Conservation (phyloP, 1,140 invertebrate species). For the Leguminivora glycinivorella region DNA sequence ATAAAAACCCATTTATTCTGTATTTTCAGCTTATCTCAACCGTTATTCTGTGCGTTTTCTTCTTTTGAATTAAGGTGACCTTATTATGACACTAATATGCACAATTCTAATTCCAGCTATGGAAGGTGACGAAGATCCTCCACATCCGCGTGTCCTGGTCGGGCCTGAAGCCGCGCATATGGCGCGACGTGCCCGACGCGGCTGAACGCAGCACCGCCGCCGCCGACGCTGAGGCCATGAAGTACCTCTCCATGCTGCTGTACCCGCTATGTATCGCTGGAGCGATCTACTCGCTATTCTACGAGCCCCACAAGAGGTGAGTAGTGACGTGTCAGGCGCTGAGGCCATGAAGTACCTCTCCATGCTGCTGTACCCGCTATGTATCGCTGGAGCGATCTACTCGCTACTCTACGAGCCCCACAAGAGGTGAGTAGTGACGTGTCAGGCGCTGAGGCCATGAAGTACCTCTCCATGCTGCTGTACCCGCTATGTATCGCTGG, state of each 20-base stretch:
- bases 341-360: constrained; percentile 55
- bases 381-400: constrained; percentile 92
- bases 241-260: constrained; percentile 93
- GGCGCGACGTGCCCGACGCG: constrained; percentile 74
- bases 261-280: constrained; percentile 93
- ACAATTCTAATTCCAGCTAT: constrained; percentile 82
- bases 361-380: constrained; percentile 95
- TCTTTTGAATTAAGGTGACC: too few relatives aligned
- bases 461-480: constrained; percentile 84
- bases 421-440: constrained; percentile 82
- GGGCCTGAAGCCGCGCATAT: constrained; percentile 67
- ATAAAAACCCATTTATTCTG: too few relatives aligned
- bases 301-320: constrained; percentile 94
- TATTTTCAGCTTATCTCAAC: too few relatives aligned
- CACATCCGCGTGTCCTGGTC: constrained; percentile 83
- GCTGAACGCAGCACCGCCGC: constrained; percentile 90
- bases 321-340: constrained; percentile 73
- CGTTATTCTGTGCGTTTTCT: too few relatives aligned
- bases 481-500: constrained; percentile 93
- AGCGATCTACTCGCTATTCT: constrained; percentile 95
- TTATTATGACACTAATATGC: too few relatives aligned
- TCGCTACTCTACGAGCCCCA: constrained; percentile 95
- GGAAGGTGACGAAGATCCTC: constrained; percentile 96
- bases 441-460: too few relatives aligned
- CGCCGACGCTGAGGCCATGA: constrained; percentile 95